These are phyloP conservation scores for Daptonema setosum DNA, from an alignment of 2,888 invertebrate species.

Conservation along the genomic window DNA sequence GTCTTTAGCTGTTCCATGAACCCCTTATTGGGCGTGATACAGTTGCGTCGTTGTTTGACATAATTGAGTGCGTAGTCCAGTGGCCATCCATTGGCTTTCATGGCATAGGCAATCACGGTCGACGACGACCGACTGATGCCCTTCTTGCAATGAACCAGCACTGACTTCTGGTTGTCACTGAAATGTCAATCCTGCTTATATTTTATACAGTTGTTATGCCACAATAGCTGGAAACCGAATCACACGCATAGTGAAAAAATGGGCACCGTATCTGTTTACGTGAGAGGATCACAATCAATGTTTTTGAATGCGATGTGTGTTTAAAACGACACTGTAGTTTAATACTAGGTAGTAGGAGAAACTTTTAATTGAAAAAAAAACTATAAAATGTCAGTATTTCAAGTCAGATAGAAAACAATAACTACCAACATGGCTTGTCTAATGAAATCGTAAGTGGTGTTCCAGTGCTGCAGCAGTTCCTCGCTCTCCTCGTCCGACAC, in stretches of 20 bases:
- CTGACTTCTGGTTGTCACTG: conserved; percentile 41
- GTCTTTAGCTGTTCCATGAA: conserved; percentile 81
- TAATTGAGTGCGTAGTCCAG: conserved; percentile 54
- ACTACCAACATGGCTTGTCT: conserved; percentile 48
- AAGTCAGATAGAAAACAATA: too few relatives aligned
- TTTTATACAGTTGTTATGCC: conserved; percentile 3
- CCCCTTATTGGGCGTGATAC: conserved; percentile 84
- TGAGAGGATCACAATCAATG: too few relatives aligned
- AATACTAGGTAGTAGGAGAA: too few relatives aligned
- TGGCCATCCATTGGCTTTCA: conserved; percentile 36
- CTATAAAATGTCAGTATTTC: too few relatives aligned
- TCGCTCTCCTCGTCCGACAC: conserved; percentile 93
- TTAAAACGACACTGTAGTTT: too few relatives aligned
- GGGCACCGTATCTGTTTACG: too few relatives aligned
- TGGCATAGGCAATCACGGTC: conserved; percentile 88
- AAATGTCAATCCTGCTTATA: too few relatives aligned
- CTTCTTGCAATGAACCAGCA: conserved; percentile 96
- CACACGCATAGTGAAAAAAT: too few relatives aligned
- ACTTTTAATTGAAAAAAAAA: too few relatives aligned
- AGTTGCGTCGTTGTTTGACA: conserved; percentile 69
- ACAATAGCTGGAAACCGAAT: neutral
- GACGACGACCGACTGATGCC: conserved; percentile 93
- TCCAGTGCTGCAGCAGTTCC: conserved; percentile 86
- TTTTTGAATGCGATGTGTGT: too few relatives aligned
- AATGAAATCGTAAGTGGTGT: conserved; percentile 88